Base-by-base conservation (phyloP, 2,113 vertebrate genomes). In the Lates calcarifer region DNA sequence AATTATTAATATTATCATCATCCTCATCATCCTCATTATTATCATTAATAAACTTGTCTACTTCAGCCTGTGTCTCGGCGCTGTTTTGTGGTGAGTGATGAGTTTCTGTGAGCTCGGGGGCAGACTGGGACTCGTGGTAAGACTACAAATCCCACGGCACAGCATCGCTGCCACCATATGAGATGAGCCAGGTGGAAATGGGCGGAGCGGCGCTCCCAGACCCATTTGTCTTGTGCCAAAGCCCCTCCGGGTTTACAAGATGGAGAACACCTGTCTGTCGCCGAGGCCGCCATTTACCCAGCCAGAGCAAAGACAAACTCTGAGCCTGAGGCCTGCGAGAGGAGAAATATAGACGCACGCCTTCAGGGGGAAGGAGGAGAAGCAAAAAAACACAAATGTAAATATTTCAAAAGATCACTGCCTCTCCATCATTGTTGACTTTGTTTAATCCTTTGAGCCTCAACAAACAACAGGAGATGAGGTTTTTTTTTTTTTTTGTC, bases 1-100 rank as follows among this genome's bases (percentile, higher is more conserved):
- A 91, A 92, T 94, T 91, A 94, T 94, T 94, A 93, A 91, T 94
- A 94, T 94, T 92, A 94, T 91, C 92, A 93, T 92, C 93, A 93
- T 93, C 92, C 86, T 94, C 91, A 93, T 93, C 90, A 91, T 92
- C 88, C 91, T 93, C 89, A 95, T 94, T 89, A 93, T 94, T 92
- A 94, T 91, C 92, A 94, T 93, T 84, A 94, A 93, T 93, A 94
- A 94, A 94, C 92, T 93, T 94, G 93, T 94, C 93, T 94, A 94
- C 92, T 94, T 94, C 89, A 94, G 87, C 86, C 69, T 0, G 31
- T 20, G 79, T 91, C 57, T 89, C 71, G 0, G 75, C 28, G 53
- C 68, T 78, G 68, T 87, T 88, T 80, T 81, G 61, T 83, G 71
- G 56, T 89, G 89, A 88, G 12, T 74, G 82, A 85, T 84, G 85